A percentile compares a stretch with the other conserved stretches of the same genome.
Evolutionary conservation across 2,888 invertebrate species (phyloP).

Genomic region (Amaurobius ferox): DNA sequence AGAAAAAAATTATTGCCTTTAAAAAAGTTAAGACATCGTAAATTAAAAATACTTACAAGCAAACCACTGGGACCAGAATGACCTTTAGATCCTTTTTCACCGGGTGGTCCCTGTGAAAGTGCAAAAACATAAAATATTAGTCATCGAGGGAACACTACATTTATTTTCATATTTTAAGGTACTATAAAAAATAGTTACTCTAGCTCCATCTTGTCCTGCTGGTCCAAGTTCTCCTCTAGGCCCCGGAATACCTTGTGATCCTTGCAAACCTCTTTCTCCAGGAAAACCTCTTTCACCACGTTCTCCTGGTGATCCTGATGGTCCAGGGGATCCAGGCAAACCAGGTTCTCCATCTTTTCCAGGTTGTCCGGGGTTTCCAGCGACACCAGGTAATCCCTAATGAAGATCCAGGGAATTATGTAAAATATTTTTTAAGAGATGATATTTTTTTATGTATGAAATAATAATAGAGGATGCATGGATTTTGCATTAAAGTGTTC

Average conservation of each 20-base stretch:
- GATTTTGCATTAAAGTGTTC: too few species aligned
- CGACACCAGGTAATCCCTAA: conserved; percentile 86
- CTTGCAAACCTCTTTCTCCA: conserved; percentile 76
- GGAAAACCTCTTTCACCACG: conserved; percentile 74
- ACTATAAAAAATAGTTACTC: conserved; percentile 20
- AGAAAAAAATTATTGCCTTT: not conserved
- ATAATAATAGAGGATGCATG: too few species aligned
- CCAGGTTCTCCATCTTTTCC: conserved; percentile 90
- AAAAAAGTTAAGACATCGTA: not conserved
- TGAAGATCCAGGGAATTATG: too few species aligned
- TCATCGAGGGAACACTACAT: too few species aligned
- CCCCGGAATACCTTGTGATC: conserved; percentile 81
- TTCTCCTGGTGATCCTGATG: conserved; percentile 77
- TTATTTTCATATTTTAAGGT: not conserved
- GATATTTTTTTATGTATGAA: too few species aligned
- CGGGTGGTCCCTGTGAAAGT: conserved; percentile 77
- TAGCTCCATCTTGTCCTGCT: conserved; percentile 75
- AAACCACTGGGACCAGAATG: conserved; percentile 85
- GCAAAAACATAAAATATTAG: conserved; percentile 2
- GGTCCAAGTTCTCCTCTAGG: conserved; percentile 79
- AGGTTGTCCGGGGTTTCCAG: conserved; percentile 85
- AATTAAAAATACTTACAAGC: conserved; percentile 78
- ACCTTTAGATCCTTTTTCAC: conserved; percentile 84
- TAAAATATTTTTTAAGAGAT: too few species aligned
- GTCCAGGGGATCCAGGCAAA: conserved; percentile 82